Evolutionary conservation across 1,140 invertebrate genomes (phyloP).

Genomic region (Temnothorax curvispinosus): DNA sequence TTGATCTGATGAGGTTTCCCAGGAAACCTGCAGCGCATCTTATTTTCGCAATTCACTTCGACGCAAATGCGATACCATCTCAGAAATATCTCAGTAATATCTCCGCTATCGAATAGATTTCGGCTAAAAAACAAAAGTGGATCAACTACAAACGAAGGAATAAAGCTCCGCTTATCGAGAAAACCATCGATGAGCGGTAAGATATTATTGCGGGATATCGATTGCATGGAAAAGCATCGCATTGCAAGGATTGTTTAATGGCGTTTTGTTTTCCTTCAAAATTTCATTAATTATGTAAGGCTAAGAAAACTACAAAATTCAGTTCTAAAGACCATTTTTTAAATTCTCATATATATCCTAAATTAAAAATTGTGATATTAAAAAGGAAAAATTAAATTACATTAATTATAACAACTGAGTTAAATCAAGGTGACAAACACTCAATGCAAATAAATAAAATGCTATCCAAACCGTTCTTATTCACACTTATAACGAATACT

Average conservation of each 20-base stretch:
- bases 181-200: slow-evolving; percentile 14
- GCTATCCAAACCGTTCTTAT: neutral
- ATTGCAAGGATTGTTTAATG: slow-evolving; percentile 13
- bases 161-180: slow-evolving; percentile 24
- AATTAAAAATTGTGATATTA: neutral
- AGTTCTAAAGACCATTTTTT: neutral
- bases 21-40: slow-evolving; percentile 1
- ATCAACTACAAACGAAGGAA: slow-evolving; percentile 2
- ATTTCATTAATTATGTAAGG: neutral
- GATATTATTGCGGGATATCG: slow-evolving; percentile 9
- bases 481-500: neutral
- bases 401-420: neutral
- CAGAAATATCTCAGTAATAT: neutral
- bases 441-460: neutral
- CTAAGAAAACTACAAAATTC: neutral
- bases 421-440: neutral
- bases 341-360: neutral
- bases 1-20: neutral
- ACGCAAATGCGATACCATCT: slow-evolving; percentile 25
- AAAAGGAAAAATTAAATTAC: neutral
- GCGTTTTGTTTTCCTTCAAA: slow-evolving; percentile 10
- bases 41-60: slow-evolving; percentile 4
- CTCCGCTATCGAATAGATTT: neutral
- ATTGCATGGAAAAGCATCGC: slow-evolving; percentile 32
- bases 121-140: slow-evolving; percentile 25